Evolutionary conservation across 2,888 invertebrate species (phyloP).

Genomic region (Chironomus tentans): DNA sequence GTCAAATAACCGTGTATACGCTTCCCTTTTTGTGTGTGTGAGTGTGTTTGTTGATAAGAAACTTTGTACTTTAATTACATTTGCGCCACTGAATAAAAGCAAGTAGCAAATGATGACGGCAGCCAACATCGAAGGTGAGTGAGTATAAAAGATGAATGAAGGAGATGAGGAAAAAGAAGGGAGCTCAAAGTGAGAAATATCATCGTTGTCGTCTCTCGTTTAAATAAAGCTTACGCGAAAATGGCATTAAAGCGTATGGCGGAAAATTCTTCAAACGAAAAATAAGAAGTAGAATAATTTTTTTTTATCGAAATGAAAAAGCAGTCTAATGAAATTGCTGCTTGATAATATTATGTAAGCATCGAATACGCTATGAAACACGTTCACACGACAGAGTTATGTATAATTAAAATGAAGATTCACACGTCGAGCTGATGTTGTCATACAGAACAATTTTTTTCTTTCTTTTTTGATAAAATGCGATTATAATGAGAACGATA

Average conservation of each 20-base stretch:
- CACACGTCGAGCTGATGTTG: neutral
- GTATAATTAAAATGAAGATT: slow-evolving; percentile 24
- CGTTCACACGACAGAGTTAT: slow-evolving; percentile 9
- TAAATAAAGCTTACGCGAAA: slow-evolving; percentile 5
- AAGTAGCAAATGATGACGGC: too few relatives aligned
- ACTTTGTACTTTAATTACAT: neutral
- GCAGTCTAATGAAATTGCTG: slow-evolving; percentile 21
- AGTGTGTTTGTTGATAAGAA: neutral
- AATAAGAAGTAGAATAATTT: neutral
- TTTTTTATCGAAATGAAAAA: neutral
- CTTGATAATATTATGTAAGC: neutral
- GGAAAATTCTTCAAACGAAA: slow-evolving; percentile 15
- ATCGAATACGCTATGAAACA: neutral
- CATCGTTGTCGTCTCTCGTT: too few relatives aligned
- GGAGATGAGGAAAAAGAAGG: too few relatives aligned
- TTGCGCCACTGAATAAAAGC: neutral
- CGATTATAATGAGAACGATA: neutral
- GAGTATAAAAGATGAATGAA: too few relatives aligned
- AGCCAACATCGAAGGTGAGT: too few relatives aligned
- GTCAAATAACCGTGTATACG: neutral
- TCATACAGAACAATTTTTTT: neutral
- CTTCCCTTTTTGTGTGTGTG: neutral
- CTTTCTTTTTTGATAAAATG: neutral
- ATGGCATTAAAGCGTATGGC: slow-evolving; percentile 12
- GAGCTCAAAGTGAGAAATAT: too few relatives aligned